phyloP scores from a whole-genome alignment of 2,797 vertebrate genomes.

The Melanitta fusca region DNA sequence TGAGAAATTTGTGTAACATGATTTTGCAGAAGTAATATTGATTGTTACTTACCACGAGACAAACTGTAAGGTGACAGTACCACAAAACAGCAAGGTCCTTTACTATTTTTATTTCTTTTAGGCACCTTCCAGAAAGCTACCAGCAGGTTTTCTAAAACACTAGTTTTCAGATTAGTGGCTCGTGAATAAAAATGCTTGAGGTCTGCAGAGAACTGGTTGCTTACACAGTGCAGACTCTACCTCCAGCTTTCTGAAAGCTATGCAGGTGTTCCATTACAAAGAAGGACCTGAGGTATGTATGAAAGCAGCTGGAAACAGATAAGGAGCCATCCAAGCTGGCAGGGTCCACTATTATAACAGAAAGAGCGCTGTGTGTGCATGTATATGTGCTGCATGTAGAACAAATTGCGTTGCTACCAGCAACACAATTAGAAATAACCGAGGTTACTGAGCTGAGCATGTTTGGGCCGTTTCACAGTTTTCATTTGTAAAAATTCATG shows the following conservation, averaged over 20 bases:
- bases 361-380: not conserved
- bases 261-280: slow-evolving; percentile 45
- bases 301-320: slow-evolving; percentile 23
- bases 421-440: not conserved
- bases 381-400: rapidly evolving
- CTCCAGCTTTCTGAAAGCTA: not conserved
- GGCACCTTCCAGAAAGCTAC: not conserved
- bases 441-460: not conserved
- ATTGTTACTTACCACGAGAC: not conserved
- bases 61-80: slow-evolving; percentile 8
- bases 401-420: not conserved
- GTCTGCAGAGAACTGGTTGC: not conserved
- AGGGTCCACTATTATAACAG: not conserved
- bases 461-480: not conserved
- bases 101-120: not conserved
- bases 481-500: not conserved
- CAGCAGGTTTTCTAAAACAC: not conserved
- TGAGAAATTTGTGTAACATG: not conserved
- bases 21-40: not conserved
- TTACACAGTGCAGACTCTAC: slow-evolving; percentile 3
- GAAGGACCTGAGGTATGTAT: not conserved
- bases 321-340: not conserved
- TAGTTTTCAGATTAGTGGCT: not conserved
- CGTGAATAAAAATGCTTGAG: not conserved
- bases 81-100: not conserved